Evolutionary conservation across 2,888 invertebrate genomes (phyloP), one percentile per base, ranked within the genome.

Genomic region (Norana najaformis): DNA sequence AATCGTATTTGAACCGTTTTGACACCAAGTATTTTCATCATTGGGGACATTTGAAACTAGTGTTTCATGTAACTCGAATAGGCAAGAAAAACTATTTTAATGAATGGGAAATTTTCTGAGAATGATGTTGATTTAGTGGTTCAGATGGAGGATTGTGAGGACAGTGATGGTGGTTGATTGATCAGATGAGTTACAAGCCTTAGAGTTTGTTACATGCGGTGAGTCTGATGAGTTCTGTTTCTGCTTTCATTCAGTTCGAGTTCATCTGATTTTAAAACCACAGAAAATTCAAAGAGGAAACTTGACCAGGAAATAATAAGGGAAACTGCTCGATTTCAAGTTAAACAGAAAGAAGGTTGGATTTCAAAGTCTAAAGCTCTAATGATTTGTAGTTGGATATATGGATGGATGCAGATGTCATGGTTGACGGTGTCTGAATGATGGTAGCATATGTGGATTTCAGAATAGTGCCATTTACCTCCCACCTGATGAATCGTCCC

Each of bases 201-300:
- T 16, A 23, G 47, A 18, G 23, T 47, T 47, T 47, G n/a, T 16
- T 69, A n/a, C 2, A n/a, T 69, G 30, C 30, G 69, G 69, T 8
- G 69, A 69, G 69, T 69, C n/a, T 69, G 69, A n/a, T 69, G 11
- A 69, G 47, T 47, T 23, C 0, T 47, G 47, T 5, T 69, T 69
- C 69, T 69, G 30, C 69, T 69, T 69, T 69, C n/a, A n/a, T 69
- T 8, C 69, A 69, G 69, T 69, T 30, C 69, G 13, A 69, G 69
- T 69, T 69, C 69, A 8, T 69, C 69, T 69, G 69, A 69, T 69
- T n/a, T 69, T 69, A 30, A 69, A 69, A n/a, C 69, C n/a, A n/a
- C 69, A 69, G 69, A 69, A n/a, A 69, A 69, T 69, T 69, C 69
- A n/a, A 69, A 69, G 69, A 69, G n/a, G 69, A 69, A 69, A 69